These are phyloP conservation scores for Crenuchus spilurus DNA, from an alignment of 2,797 vertebrate species.

Conservation along the genomic window DNA sequence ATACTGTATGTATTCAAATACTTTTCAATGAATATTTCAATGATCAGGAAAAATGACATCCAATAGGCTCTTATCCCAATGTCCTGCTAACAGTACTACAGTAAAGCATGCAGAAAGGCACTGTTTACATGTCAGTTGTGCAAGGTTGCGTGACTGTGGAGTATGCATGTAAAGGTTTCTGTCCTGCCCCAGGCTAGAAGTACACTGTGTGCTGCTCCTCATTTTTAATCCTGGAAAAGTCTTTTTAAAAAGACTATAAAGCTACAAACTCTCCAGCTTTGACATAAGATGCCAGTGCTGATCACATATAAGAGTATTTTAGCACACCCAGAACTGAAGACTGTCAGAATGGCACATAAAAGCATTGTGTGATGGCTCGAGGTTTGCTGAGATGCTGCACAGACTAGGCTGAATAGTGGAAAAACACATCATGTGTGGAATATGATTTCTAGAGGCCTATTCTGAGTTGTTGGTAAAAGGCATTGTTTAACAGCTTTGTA, in stretches of 20 bases:
- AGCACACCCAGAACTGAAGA: slow-evolving; percentile 14
- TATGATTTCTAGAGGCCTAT: neutral
- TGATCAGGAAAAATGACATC: neutral
- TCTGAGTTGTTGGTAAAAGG: slow-evolving; percentile 6
- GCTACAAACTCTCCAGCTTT: slow-evolving; percentile 64
- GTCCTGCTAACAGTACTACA: slow-evolving; percentile 8
- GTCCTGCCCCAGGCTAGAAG: slow-evolving; percentile 76
- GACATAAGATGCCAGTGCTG: slow-evolving; percentile 40
- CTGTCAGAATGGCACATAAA: slow-evolving; percentile 13
- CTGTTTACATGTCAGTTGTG: slow-evolving; percentile 61
- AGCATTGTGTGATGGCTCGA: neutral
- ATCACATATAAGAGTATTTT: slow-evolving; percentile 22
- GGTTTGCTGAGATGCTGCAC: slow-evolving; percentile 9
- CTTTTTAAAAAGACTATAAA: slow-evolving; percentile 74
- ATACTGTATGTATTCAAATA: too few relatives aligned
- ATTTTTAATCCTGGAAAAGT: slow-evolving; percentile 74
- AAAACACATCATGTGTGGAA: slow-evolving; percentile 10
- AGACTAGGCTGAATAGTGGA: slow-evolving; percentile 9
- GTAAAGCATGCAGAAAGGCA: slow-evolving; percentile 30
- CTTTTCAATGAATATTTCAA: slow-evolving; percentile 2
- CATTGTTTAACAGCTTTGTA: slow-evolving; percentile 27
- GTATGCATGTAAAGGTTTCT: slow-evolving; percentile 76
- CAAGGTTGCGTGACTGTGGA: slow-evolving; percentile 78
- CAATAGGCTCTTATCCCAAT: neutral
- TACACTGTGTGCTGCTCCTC: slow-evolving; percentile 68